These are phyloP conservation scores for Leptogaster cylindrica DNA, from an alignment of 2,888 invertebrate species.

Conservation along the genomic window DNA sequence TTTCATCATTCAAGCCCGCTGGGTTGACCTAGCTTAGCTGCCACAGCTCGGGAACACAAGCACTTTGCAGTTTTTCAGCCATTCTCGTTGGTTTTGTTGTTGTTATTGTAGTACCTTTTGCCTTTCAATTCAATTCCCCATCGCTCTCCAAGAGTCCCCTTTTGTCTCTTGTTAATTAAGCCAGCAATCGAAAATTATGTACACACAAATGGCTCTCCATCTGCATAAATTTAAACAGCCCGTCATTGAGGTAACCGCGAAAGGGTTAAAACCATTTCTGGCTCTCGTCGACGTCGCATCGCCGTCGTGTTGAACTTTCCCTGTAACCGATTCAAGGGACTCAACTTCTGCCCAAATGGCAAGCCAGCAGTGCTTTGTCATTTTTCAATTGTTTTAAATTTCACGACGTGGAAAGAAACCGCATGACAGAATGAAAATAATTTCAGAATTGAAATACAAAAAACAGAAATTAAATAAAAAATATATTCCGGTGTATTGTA, in stretches of 20 bases:
- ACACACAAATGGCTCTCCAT: not conserved
- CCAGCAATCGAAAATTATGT: not conserved
- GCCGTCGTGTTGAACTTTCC: too few relatives aligned
- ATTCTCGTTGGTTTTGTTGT: too few relatives aligned
- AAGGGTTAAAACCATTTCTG: not conserved
- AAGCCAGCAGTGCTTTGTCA: not conserved
- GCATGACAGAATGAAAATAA: not conserved
- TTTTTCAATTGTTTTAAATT: conserved; percentile 2
- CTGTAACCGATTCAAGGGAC: not conserved
- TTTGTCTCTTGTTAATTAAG: not conserved
- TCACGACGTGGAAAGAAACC: not conserved
- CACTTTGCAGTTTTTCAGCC: too few relatives aligned
- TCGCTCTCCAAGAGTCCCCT: not conserved
- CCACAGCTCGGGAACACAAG: too few relatives aligned
- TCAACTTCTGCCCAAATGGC: not conserved
- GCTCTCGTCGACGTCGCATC: not conserved
- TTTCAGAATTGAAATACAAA: too few relatives aligned
- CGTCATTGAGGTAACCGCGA: not conserved
- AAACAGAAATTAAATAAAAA: too few relatives aligned
- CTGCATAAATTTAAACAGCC: not conserved
- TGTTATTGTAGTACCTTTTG: too few relatives aligned
- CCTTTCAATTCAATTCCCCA: not conserved
- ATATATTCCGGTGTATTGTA: not conserved
- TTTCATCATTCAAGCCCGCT: not conserved
- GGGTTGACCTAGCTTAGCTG: not conserved